A percentile compares a stretch with the other conserved stretches of the same genome.
phyloP scores from a whole-genome alignment of 2,797 vertebrate species.

The Chlorospingus flavigularis region DNA sequence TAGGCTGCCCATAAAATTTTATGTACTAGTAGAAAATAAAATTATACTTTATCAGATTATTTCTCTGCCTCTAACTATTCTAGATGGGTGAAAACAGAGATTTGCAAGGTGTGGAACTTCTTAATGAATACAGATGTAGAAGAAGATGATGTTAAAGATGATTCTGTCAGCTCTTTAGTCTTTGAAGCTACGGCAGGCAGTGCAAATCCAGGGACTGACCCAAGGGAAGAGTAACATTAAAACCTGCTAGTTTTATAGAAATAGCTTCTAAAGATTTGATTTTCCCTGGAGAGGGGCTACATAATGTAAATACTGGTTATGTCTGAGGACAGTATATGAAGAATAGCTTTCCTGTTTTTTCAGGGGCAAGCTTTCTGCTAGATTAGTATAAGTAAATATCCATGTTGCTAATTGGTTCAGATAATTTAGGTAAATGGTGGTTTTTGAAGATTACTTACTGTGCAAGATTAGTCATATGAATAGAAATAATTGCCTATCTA shows the following conservation, averaged over 20 bases:
- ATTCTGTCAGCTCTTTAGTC: not conserved
- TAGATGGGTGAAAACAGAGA: slow-evolving; percentile 2
- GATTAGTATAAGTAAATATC: slow-evolving; percentile 1
- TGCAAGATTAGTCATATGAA: not conserved
- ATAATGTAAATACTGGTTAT: not conserved
- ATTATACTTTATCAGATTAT: slow-evolving; percentile 58
- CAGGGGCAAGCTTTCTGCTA: not conserved
- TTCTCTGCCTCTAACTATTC: slow-evolving; percentile 47
- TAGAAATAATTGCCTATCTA: slow-evolving; percentile 21
- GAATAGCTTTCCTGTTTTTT: not conserved
- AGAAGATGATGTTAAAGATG: not conserved
- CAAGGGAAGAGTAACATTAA: not conserved
- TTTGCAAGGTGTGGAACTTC: slow-evolving; percentile 29
- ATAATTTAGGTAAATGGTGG: slow-evolving; percentile 1
- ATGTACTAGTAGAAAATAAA: slow-evolving; percentile 52
- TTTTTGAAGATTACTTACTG: slow-evolving; percentile 9
- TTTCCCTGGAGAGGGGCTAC: not conserved
- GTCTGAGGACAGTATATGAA: not conserved
- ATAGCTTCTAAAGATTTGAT: not conserved
- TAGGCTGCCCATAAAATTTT: slow-evolving; percentile 34
- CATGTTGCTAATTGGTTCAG: not conserved
- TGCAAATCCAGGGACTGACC: not conserved
- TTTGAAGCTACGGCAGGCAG: not conserved
- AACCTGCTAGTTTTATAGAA: not conserved
- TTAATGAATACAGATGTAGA: slow-evolving; percentile 27